A percentile compares a stretch with the other conserved stretches of the same genome.
Conservation (phyloP, 2,797 vertebrate species). For the Melanotaenia maccullochi region DNA sequence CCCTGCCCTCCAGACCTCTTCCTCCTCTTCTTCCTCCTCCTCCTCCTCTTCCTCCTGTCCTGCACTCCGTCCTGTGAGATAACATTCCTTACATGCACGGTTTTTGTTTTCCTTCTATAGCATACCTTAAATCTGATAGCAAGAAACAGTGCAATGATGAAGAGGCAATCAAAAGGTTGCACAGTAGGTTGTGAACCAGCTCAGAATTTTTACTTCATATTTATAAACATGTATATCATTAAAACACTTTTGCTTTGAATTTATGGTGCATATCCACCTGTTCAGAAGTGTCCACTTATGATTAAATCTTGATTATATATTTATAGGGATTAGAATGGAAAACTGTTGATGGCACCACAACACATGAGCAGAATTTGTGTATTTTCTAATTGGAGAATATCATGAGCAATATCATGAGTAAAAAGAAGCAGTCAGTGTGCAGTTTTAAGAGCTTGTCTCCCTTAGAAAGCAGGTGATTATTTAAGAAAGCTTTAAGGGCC, state of each 20-base stretch:
- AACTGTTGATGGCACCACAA: conserved; percentile 49
- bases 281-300: conserved; percentile 56
- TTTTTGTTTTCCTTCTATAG: conserved; percentile 18
- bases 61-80: conserved; percentile 80
- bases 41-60: conserved; percentile 73
- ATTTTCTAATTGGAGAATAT: conserved; percentile 29
- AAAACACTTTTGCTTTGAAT: conserved; percentile 1
- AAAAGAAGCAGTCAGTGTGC: conserved; percentile 6
- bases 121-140: neutral
- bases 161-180: neutral
- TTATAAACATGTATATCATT: neutral
- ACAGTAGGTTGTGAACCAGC: neutral
- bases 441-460: conserved; percentile 9
- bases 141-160: neutral
- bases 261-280: conserved; percentile 58
- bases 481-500: conserved; percentile 35
- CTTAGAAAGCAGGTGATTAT: conserved; percentile 46
- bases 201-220: neutral
- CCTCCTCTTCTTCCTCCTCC: conserved; percentile 64
- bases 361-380: conserved; percentile 29
- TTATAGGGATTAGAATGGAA: conserved; percentile 41
- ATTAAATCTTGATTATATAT: conserved; percentile 2
- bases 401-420: neutral
- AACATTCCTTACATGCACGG: conserved; percentile 29
- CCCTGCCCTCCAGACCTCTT: conserved; percentile 74